Evolutionary conservation across 1,140 invertebrate genomes (phyloP), one percentile per base, ranked within the genome.

Genomic region (Steinernema khuongi): DNA sequence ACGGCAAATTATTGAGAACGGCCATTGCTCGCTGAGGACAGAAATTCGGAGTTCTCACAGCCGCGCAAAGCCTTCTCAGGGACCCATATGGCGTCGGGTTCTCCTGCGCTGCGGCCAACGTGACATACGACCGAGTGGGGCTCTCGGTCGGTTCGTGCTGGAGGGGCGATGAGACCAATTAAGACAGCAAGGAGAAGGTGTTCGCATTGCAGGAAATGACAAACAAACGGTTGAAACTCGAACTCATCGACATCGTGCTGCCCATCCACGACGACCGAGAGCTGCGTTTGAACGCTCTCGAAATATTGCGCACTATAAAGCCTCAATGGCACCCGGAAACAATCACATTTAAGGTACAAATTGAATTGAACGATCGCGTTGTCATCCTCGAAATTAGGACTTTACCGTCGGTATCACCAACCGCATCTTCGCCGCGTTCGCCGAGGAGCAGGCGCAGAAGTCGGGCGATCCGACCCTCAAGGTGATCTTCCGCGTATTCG

Each of bases 321-420:
- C 73, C 73, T 14, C 50, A 77, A 2, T 77, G 76, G 76, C 70
- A 70, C 7, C n/a, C 32, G n/a, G 41, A 29, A 0, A 44, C 44
- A 2, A 72, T 77, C 7, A 68, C 1, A 4, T 77, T 75, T 44
- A 73, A 77, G 73, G 76, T 75, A 71, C 26, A 75, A 74, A 32
- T 30, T 2, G 17, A 36, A 22, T 26, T 70, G 33, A 30, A 36
- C 19, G n/a, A 14, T 43, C n/a, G 17, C n/a, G 22, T 36, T n/a
- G 41, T 17, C 2, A 33, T n/a, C 26, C 71, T 26, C 2, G 31
- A 1, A 31, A 14, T 31, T 85, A 96, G 94, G 85, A 91, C 79
- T 96, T 96, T 86, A 96, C 92, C 71, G 92, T 94, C 89, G 95
- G 95, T 31, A 94, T 96, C 70, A 95, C 94, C 67, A 97, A 97